A percentile compares a stretch with the other conserved stretches of the same genome.
Conservation (phyloP, 1,140 invertebrate species). For the Pseudachorutes palmiensis region DNA sequence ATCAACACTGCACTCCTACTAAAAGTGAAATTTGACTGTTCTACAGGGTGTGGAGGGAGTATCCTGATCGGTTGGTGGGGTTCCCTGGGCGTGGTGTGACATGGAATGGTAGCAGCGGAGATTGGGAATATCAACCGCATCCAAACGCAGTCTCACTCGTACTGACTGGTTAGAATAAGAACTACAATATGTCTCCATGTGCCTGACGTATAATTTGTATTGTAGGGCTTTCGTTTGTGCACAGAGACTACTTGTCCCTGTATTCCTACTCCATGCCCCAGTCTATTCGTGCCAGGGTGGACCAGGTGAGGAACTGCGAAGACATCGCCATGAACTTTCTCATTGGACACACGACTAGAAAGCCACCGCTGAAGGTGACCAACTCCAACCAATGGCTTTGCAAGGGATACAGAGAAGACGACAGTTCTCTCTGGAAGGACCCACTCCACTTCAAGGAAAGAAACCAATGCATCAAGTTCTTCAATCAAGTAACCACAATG, state of each 20-base stretch:
- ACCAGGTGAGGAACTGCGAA: constrained; percentile 99
- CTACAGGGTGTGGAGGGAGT: constrained; percentile 89
- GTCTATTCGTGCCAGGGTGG: constrained; percentile 90
- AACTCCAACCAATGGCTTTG: constrained; percentile 53
- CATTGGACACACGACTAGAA: constrained; percentile 89
- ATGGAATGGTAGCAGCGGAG: constrained; percentile 90
- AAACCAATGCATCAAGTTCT: constrained; percentile 97
- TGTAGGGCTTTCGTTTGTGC: too few species aligned
- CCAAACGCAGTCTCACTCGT: constrained; percentile 99
- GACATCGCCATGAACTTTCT: constrained; percentile 99
- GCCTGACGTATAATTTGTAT: too few species aligned
- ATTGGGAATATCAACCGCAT: constrained; percentile 98
- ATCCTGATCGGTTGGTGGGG: constrained; percentile 90
- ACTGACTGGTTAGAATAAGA: constrained; percentile 78
- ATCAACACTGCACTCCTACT: too few species aligned
- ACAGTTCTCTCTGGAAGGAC: constrained; percentile 71
- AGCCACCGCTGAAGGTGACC: constrained; percentile 88
- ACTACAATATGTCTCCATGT: constrained; percentile 1
- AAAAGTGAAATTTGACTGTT: constrained; percentile 11
- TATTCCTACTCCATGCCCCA: constrained; percentile 88
- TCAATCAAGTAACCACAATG: constrained; percentile 59
- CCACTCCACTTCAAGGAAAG: constrained; percentile 95
- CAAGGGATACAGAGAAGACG: constrained; percentile 83
- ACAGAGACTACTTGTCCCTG: constrained; percentile 92
- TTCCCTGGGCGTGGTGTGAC: constrained; percentile 96